A percentile compares a stretch with the other conserved stretches of the same genome.
Conservation (phyloP, 2,888 invertebrate genomes). For the Patella depressa region DNA sequence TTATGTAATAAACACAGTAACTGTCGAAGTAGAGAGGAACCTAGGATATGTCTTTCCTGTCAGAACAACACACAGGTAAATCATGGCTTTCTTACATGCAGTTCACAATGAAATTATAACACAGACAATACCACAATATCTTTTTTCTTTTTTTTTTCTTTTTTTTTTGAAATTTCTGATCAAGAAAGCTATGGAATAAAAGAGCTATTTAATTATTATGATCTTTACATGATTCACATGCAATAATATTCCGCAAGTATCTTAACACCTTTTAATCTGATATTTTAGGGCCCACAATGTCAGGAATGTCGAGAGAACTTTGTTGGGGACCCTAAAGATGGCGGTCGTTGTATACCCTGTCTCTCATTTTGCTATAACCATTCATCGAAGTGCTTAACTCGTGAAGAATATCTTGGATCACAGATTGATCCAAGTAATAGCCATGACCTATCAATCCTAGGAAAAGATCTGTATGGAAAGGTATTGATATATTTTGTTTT, state of each 20-base stretch:
- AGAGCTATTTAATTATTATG: not conserved
- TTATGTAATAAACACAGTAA: slow-evolving; percentile 95
- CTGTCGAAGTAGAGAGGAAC: slow-evolving; percentile 83
- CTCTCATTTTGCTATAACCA: slow-evolving; percentile 91
- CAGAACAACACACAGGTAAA: slow-evolving; percentile 89
- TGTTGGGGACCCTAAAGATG: slow-evolving; percentile 89
- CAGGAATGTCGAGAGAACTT: slow-evolving; percentile 90
- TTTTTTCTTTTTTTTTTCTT: too few relatives aligned
- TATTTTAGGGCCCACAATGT: slow-evolving; percentile 84
- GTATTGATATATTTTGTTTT: too few relatives aligned
- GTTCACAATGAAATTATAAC: not conserved
- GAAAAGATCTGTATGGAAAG: too few relatives aligned
- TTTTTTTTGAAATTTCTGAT: not conserved
- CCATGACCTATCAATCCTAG: too few relatives aligned
- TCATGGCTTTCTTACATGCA: not conserved
- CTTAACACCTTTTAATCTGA: too few relatives aligned
- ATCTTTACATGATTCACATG: too few relatives aligned
- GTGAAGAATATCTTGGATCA: slow-evolving; percentile 21
- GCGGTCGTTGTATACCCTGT: slow-evolving; percentile 89
- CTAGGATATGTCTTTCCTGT: slow-evolving; percentile 86
- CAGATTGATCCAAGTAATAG: slow-evolving; percentile 11
- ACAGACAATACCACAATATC: too few relatives aligned
- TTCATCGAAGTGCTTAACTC: slow-evolving; percentile 72
- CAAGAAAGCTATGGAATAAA: not conserved
- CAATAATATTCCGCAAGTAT: too few relatives aligned